phyloP scores from a whole-genome alignment of 2,797 vertebrate genomes.

The Pseudochirops cupreus region DNA sequence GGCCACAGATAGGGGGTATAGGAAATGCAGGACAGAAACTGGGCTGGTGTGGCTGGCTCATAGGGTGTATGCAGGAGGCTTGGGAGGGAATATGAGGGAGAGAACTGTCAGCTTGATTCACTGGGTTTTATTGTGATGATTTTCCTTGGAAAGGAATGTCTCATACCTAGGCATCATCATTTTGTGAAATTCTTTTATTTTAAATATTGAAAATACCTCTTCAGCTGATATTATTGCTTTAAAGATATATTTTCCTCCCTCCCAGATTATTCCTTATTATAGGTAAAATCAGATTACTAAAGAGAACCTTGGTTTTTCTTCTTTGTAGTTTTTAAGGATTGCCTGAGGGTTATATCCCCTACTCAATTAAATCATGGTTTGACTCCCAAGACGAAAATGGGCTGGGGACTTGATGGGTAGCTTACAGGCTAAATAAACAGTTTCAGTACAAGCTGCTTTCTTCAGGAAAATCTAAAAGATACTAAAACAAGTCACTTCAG shows the following conservation, averaged over 20 bases:
- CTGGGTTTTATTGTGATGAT: neutral
- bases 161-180: neutral
- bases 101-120: neutral
- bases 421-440: neutral
- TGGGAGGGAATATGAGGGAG: neutral
- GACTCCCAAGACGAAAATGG: neutral
- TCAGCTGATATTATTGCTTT: neutral
- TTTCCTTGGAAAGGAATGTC: neutral
- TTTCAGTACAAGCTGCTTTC: neutral
- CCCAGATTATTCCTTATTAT: neutral
- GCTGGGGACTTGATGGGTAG: neutral
- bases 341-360: neutral
- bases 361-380: neutral
- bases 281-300: neutral
- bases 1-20: neutral
- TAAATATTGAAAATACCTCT: slow-evolving; percentile 16
- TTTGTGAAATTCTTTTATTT: slow-evolving; percentile 25
- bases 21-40: neutral
- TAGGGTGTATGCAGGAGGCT: neutral
- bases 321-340: slow-evolving; percentile 17
- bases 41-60: neutral
- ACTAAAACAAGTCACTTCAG: neutral
- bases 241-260: neutral
- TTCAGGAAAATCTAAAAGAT: neutral
- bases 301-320: slow-evolving; percentile 34